Percentiles rank a stretch among this genome's conserved stretches.
These are phyloP conservation scores for Capromys pilorides DNA, from an alignment of 2,797 vertebrate species.

Conservation along the genomic window DNA sequence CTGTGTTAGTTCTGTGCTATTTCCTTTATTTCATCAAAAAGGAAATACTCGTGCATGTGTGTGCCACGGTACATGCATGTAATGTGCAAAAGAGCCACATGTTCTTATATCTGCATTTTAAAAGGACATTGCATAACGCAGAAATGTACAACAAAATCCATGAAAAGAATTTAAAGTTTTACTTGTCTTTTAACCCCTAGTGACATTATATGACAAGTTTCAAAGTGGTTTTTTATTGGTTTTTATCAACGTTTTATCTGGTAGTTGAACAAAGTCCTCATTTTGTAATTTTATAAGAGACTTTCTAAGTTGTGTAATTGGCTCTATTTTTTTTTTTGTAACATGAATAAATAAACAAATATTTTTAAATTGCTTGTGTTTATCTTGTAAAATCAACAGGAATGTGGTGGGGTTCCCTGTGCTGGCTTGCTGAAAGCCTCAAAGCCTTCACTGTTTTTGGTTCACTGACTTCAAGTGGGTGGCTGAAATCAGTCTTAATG, in stretches of 20 bases:
- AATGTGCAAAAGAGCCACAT: background rate
- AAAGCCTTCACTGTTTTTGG: background rate
- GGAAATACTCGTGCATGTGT: background rate
- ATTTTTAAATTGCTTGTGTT: background rate
- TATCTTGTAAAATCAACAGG: background rate
- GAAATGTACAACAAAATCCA: background rate
- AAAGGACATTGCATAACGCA: background rate
- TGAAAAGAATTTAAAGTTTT: background rate
- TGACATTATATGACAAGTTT: background rate
- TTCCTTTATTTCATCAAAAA: background rate
- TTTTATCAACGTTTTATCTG: too few species aligned
- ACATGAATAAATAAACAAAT: background rate
- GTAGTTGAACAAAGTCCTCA: background rate
- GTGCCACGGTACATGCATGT: background rate
- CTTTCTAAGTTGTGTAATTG: background rate
- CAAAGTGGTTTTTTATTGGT: too few species aligned
- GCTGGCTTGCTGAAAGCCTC: accelerated
- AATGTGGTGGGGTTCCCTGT: accelerated
- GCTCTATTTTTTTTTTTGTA: background rate
- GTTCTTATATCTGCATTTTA: background rate
- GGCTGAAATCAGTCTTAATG: background rate
- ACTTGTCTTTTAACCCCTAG: background rate
- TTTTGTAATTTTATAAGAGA: background rate
- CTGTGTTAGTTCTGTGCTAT: background rate
- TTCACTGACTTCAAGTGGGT: too few species aligned